Base-by-base conservation (phyloP, 2,113 vertebrate species). In the Synodontis membranacea region DNA sequence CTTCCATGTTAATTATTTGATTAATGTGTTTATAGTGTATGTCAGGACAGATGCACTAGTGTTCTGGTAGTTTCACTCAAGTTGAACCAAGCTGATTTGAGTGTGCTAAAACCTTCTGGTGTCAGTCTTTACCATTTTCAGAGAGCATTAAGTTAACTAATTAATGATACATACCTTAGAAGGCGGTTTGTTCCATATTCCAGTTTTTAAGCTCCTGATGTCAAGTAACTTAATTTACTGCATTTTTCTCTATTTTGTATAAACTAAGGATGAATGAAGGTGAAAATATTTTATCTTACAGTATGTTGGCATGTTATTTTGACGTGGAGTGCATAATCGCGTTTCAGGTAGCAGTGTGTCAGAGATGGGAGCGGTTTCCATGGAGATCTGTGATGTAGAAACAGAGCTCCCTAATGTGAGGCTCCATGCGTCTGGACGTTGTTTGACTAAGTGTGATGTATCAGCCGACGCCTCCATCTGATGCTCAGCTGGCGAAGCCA, bases 361-460 rank as follows among this genome's bases (percentile, higher is more conserved):
- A 54, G 48, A 86, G 56, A 86, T 54, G 42, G 60, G 62, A 84
- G 78, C 62, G 88, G 91, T 94, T 93, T 91, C 93, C 90, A 94
- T 92, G 88, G 93, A 88, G 80, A 93, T 82, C 17, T 21, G 31
- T 87, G 44, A 87, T n/a, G 84, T 82, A 11, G 88, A 88, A 72
- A 88, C 86, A 62, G 89, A 7, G 48, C 68, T 79, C 81, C 46
- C 81, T 86, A 84, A 81, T 84, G 75, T 84, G 86, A 86, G 85
- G 74, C 70, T 87, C 86, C 14, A 80, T 85, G 87, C 42, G 75
- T 83, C 84, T 88, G 88, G 84, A 86, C 80, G 62, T 39, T 46
- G 80, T 87, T 85, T 88, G 88, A 86, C 88, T 88, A 86, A 88
- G 84, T 88, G 88, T 83, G 88, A 88, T 70, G 88, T 86, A 68